Evolutionary conservation across 2,113 vertebrate genomes (phyloP).

Genomic region (Neomonachus schauinslandi): DNA sequence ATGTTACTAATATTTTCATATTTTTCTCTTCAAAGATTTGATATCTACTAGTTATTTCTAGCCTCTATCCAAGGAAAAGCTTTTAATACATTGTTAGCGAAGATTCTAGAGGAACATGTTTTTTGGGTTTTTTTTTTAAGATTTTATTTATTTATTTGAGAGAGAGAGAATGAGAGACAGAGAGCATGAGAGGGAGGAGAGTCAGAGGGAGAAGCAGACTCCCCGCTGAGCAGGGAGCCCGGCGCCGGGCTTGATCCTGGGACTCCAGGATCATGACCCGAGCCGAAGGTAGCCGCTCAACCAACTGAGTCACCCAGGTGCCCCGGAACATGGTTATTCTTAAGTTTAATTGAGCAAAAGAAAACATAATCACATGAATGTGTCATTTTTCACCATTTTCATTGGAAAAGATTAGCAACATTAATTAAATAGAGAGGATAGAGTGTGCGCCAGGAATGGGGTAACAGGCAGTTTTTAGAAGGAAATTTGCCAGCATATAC

Average conservation of each 20-base stretch:
- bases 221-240: too few species aligned
- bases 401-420: not conserved
- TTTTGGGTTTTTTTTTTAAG: not conserved
- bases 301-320: too few species aligned
- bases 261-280: too few species aligned
- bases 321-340: not conserved
- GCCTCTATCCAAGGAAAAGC: not conserved
- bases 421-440: not conserved
- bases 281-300: too few species aligned
- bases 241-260: too few species aligned
- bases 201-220: too few species aligned
- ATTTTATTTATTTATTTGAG: too few species aligned
- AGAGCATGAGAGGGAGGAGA: too few species aligned
- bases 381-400: not conserved
- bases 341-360: not conserved
- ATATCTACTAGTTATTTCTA: not conserved
- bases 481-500: not conserved
- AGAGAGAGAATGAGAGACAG: too few species aligned
- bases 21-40: not conserved
- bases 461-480: not conserved
- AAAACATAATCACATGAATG: not conserved
- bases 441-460: accelerated
- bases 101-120: not conserved
- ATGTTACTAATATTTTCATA: not conserved
- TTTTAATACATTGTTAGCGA: not conserved